Conservation (phyloP, 2,113 vertebrate species). For the Platycercus adscitus region DNA sequence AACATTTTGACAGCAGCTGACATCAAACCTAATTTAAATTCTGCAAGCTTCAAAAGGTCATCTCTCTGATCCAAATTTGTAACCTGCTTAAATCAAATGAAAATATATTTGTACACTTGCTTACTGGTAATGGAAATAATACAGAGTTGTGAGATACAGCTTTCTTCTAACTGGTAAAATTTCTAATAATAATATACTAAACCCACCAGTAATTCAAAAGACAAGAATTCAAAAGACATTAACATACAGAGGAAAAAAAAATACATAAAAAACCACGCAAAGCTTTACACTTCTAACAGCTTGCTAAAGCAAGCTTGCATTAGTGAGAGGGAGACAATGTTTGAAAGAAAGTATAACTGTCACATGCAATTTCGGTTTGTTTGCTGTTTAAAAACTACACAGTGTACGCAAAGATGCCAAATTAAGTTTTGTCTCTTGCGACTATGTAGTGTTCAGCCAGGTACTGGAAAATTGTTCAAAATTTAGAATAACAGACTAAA, state of each 20-base stretch:
- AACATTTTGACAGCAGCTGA: slow-evolving; percentile 87
- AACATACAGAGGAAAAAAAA: background rate
- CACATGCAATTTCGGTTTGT: background rate
- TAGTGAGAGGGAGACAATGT: background rate
- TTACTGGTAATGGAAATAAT: background rate
- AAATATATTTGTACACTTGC: background rate
- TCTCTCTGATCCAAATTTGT: slow-evolving; percentile 79
- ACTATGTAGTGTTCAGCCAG: fast-evolving
- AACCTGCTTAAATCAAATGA: slow-evolving; percentile 54
- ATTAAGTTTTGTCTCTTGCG: background rate
- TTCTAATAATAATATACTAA: background rate
- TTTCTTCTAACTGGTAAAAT: background rate
- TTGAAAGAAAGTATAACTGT: background rate
- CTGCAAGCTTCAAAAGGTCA: slow-evolving; percentile 86
- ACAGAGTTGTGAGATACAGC: background rate
- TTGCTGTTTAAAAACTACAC: background rate
- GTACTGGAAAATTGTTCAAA: background rate
- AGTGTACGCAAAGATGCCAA: background rate
- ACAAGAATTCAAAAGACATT: background rate
- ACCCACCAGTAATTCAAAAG: background rate
- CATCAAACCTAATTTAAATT: slow-evolving; percentile 91
- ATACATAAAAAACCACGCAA: background rate
- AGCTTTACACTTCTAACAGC: background rate
- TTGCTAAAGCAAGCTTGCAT: background rate
- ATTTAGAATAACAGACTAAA: background rate